phyloP scores from a whole-genome alignment of 1,140 invertebrate genomes.

The Acromyrmex charruanus region DNA sequence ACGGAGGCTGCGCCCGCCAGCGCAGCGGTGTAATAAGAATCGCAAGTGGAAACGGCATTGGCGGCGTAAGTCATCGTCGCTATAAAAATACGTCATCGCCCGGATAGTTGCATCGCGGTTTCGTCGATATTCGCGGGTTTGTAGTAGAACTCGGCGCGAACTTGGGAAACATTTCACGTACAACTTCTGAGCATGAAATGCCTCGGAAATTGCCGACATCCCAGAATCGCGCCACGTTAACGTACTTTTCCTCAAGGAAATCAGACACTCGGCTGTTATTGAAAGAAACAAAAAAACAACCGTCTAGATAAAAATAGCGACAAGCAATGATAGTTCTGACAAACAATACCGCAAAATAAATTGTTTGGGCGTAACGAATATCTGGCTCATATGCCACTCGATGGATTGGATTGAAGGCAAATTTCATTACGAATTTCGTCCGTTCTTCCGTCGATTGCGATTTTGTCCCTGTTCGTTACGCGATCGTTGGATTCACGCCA shows the following conservation, averaged over 20 bases:
- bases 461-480: conserved; percentile 16
- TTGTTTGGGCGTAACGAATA: conserved; percentile 8
- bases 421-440: conserved; percentile 31
- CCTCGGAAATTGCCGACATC: conserved; percentile 29
- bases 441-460: conserved; percentile 9
- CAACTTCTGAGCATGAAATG: conserved; percentile 6
- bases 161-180: conserved; percentile 40
- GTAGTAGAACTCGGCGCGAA: conserved; percentile 28
- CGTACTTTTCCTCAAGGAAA: background rate
- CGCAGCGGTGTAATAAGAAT: conserved; percentile 46
- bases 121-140: conserved; percentile 35
- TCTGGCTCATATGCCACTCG: background rate
- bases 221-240: conserved; percentile 7
- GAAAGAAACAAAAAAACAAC: background rate
- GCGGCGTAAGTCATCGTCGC: conserved; percentile 56
- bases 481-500: conserved; percentile 40
- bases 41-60: conserved; percentile 17
- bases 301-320: background rate
- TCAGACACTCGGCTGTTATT: background rate
- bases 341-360: background rate
- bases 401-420: background rate
- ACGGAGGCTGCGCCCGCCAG: background rate
- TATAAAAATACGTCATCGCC: conserved; percentile 59
- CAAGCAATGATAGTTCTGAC: background rate
- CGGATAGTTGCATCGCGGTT: conserved; percentile 18